A percentile compares a stretch with the other conserved stretches of the same genome.
These are phyloP conservation scores for Naso thynnoides DNA, from an alignment of 2,797 vertebrate genomes.

Conservation along the genomic window DNA sequence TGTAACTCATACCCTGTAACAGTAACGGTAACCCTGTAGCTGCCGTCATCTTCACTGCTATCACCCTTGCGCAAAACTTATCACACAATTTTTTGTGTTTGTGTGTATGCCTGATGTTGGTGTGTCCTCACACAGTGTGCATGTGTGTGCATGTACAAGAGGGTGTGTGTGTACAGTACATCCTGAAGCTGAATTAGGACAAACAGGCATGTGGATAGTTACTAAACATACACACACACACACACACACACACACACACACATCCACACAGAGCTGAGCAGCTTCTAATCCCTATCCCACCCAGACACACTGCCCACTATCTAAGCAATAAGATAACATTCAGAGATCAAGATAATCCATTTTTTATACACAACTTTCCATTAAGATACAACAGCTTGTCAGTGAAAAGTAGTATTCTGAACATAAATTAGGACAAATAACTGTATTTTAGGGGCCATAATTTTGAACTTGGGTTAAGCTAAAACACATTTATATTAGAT, in stretches of 20 bases:
- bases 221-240: constrained; percentile 21
- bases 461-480: background rate
- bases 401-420: background rate
- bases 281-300: constrained; percentile 37
- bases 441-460: background rate
- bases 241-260: constrained; percentile 14
- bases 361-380: background rate
- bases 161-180: constrained; percentile 11
- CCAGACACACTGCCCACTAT: constrained; percentile 45
- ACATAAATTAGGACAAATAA: background rate
- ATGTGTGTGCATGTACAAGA: constrained; percentile 37
- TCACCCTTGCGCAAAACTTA: background rate
- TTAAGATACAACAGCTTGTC: background rate
- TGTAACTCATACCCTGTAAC: background rate
- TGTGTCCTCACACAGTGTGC: constrained; percentile 19
- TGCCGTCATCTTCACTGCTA: constrained; percentile 7
- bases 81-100: background rate
- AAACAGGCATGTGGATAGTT: constrained; percentile 26
- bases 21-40: background rate
- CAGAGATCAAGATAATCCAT: constrained; percentile 11
- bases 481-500: too few species aligned
- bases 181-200: constrained; percentile 10
- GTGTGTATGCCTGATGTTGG: background rate
- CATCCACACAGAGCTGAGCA: constrained; percentile 12
- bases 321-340: constrained; percentile 35